Percentiles rank a stretch among this genome's conserved stretches.
These are phyloP conservation scores for Archocentrus centrarchus DNA, from an alignment of 2,113 vertebrate species.

Conservation along the genomic window DNA sequence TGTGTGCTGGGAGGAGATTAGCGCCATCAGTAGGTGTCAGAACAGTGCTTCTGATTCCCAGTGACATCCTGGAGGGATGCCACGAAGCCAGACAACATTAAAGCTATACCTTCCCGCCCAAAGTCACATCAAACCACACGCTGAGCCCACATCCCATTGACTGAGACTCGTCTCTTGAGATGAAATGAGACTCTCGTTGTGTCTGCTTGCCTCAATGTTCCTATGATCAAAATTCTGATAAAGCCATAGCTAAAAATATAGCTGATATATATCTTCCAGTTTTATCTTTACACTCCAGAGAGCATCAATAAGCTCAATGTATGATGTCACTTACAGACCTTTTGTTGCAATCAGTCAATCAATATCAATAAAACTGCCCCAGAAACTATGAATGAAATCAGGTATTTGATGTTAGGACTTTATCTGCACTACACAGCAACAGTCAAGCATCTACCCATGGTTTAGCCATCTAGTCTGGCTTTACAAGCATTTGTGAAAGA, in stretches of 20 bases:
- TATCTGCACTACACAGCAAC: neutral
- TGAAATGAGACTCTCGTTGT: conserved; percentile 21
- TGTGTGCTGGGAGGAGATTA: conserved; percentile 52
- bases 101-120: conserved; percentile 37
- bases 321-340: neutral
- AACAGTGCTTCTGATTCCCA: conserved; percentile 22
- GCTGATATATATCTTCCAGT: neutral
- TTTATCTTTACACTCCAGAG: neutral
- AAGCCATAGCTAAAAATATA: neutral
- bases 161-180: conserved; percentile 26
- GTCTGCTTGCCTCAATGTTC: conserved; percentile 30
- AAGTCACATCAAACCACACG: conserved; percentile 35
- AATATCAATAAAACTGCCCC: neutral
- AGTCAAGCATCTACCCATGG: neutral
- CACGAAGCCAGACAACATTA: conserved; percentile 42
- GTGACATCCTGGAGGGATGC: conserved; percentile 38
- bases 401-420: neutral
- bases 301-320: neutral
- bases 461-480: too few relatives aligned
- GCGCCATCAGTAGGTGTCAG: conserved; percentile 39
- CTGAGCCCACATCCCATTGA: conserved; percentile 25
- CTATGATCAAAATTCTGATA: conserved; percentile 28
- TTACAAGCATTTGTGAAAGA: too few relatives aligned
- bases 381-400: neutral
- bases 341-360: neutral